A percentile compares a stretch with the other conserved stretches of the same genome.
These are phyloP conservation scores for Ophthalmotilapia sp. DNA, from an alignment of 2,113 vertebrate genomes.

Conservation along the genomic window DNA sequence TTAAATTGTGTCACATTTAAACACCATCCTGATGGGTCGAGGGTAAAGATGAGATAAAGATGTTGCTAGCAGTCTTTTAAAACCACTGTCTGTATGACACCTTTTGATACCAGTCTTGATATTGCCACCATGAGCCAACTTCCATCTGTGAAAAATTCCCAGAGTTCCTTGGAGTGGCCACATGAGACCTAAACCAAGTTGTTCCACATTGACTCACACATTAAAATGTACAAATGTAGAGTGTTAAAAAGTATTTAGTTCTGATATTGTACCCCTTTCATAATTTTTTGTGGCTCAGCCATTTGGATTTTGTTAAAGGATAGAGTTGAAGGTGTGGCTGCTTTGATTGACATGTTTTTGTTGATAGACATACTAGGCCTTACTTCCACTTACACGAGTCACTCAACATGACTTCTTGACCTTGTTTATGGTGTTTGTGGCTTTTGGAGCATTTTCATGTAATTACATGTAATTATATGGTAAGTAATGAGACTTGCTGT, in stretches of 20 bases:
- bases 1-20: not conserved
- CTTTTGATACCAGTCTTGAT: not conserved
- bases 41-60: not conserved
- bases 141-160: not conserved
- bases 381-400: not conserved
- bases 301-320: not conserved
- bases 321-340: not conserved
- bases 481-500: not conserved
- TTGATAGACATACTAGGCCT: not conserved
- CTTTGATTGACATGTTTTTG: not conserved
- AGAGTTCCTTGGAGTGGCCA: not conserved
- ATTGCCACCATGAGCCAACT: not conserved
- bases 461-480: not conserved
- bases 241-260: not conserved
- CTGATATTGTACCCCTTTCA: not conserved
- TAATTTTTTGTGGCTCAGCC: not conserved
- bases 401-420: not conserved
- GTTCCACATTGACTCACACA: not conserved
- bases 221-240: not conserved
- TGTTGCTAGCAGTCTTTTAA: not conserved
- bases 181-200: not conserved
- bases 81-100: not conserved
- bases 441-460: not conserved
- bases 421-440: not conserved
- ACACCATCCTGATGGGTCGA: not conserved